Evolutionary conservation across 2,888 invertebrate species (phyloP), one percentile per base, ranked within the genome.

Genomic region (Vandiemenella viatica): DNA sequence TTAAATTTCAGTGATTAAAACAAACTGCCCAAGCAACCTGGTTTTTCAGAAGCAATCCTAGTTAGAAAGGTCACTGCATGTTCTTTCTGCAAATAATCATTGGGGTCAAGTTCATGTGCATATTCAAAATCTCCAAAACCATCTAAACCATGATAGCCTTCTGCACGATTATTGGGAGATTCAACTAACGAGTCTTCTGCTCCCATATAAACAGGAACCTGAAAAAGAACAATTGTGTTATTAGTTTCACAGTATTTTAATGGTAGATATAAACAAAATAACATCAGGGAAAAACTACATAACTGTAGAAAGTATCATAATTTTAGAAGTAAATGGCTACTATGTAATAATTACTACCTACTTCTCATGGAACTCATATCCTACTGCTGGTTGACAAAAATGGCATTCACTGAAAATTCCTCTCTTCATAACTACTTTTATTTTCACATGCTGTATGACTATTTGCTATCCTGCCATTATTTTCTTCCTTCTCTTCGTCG

Each of bases 121-220:
- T 57, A 50, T 1, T 53, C 45, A 10, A 53, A 45, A 62, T 58
- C 43, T 60, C 67, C 57, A 62, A 57, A 49, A 60, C 69, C 51
- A 66, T 58, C 58, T 62, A 64, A 19, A 60, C 68, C 55, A 63
- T 61, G 42, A 63, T 66, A 51, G 20, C 58, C 49, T 8, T 32
- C 22, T 1, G 51, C 45, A 21, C 48, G 26, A n/a, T n/a, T n/a
- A 8, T 46, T 17, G 8, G 38, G 23, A n/a, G 50, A 43, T 13
- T 46, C 44, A 23, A 57, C 52, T 10, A 58, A 15, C 3, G 56
- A 52, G 8, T 48, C 50, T 2, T 38, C n/a, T 5, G 58, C 55
- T 20, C 61, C 61, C 13, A 49, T 45, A 43, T 50, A 59, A 19
- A 60, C 56, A 32, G 59, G 58, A 43, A 58, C 55, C 58, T 59